These are phyloP conservation scores for Ctenicera cuprea DNA, from an alignment of 2,888 invertebrate species.

Conservation along the genomic window DNA sequence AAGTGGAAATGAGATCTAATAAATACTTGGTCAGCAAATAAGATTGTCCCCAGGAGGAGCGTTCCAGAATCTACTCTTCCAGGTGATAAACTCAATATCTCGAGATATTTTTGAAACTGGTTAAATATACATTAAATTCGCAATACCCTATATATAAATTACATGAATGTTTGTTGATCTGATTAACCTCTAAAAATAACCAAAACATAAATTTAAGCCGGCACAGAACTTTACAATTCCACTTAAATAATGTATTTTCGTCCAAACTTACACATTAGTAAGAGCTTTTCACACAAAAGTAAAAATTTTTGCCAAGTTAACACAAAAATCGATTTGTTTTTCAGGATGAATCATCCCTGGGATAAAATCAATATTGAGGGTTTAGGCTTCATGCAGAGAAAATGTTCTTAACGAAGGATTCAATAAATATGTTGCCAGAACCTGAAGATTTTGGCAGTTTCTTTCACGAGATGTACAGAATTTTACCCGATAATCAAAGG, in stretches of 20 bases:
- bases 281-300: neutral
- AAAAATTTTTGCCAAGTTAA: neutral
- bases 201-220: slow-evolving; percentile 21
- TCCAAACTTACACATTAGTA: neutral
- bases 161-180: slow-evolving; percentile 3
- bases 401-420: slow-evolving; percentile 45
- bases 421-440: slow-evolving; percentile 69
- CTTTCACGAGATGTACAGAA: slow-evolving; percentile 70
- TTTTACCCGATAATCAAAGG: slow-evolving; percentile 69
- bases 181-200: slow-evolving; percentile 31
- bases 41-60: too few species aligned
- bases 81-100: too few species aligned
- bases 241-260: neutral
- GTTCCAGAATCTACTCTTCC: too few species aligned
- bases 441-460: slow-evolving; percentile 69
- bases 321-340: slow-evolving; percentile 26
- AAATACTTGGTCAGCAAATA: too few species aligned
- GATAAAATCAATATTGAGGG: slow-evolving; percentile 25
- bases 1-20: too few species aligned
- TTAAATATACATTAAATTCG: too few species aligned
- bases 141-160: slow-evolving; percentile 10
- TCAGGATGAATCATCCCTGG: slow-evolving; percentile 38
- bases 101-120: too few species aligned
- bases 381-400: slow-evolving; percentile 1
- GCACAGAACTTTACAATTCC: slow-evolving; percentile 2